Evolutionary conservation across 2,888 invertebrate species (phyloP), one percentile per base, ranked within the genome.

Genomic region (Tenthredo livida): DNA sequence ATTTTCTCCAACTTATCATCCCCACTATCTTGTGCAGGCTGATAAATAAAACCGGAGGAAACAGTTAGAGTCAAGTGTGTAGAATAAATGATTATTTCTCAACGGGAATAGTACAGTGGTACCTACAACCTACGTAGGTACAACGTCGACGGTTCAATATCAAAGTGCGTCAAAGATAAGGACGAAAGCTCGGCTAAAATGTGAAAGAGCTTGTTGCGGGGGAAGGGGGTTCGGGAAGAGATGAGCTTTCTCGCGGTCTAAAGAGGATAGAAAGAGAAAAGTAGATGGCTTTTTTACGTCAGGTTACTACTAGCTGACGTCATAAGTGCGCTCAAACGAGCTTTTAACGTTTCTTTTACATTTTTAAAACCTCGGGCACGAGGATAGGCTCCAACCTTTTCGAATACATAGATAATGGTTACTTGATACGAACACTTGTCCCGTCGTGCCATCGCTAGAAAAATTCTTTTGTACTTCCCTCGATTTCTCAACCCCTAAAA

Each of bases 311-410:
- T 78, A n/a, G n/a, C 37, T 37, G 58, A 78, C 78, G 54, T 78
- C 78, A 78, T 61, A 37, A 78, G 78, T 78, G 78, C 33, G 58
- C 78, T 78, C 78, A 58, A 77, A 58, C 78, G 78, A 78, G 58
- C 78, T 58, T 58, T 58, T 37, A 58, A 58, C 54, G 78, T 78
- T 78, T 78, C 37, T 78, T 78, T 78, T 40, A 54, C 29, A 58
- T 29, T 78, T n/a, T 54, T 21, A 37, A 61, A 78, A 17, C 78
- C 54, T 6, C 78, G 9, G n/a, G 4, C n/a, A 10, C 21, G 37
- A 37, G 61, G n/a, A 21, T 25, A 25, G 25, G 25, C 72, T 43
- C 12, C 72, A 43, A 73, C 4, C 25, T 50, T 29, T 77, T 77
- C 50, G 50, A 77, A 77, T 54, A 50, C 15, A 7, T 29, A 50